Conservation (phyloP, 1,140 invertebrate species). For the Tetramorium simillimum region DNA sequence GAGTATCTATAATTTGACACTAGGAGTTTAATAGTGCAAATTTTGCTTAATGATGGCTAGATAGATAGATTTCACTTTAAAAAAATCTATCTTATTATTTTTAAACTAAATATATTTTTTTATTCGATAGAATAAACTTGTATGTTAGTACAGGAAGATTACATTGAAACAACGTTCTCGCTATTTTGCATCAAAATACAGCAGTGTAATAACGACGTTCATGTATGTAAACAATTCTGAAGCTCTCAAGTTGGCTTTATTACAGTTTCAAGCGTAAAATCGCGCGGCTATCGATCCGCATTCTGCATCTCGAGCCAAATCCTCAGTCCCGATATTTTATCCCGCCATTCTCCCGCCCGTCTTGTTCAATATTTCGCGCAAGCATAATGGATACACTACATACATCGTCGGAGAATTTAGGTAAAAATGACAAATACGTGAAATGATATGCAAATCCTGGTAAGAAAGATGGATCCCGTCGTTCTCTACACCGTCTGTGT, state of each 20-base stretch:
- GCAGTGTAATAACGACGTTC: not conserved
- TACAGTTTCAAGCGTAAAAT: constrained; percentile 11
- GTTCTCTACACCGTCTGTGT: not conserved
- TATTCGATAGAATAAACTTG: not conserved
- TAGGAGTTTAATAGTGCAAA: too few relatives aligned
- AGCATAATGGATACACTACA: constrained; percentile 31
- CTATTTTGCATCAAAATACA: not conserved
- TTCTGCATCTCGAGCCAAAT: constrained; percentile 15
- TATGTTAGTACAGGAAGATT: not conserved
- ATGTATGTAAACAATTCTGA: not conserved
- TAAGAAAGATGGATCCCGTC: constrained; percentile 33
- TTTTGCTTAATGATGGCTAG: too few relatives aligned
- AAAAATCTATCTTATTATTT: not conserved
- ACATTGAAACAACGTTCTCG: not conserved
- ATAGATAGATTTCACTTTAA: too few relatives aligned
- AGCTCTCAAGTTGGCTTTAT: not conserved
- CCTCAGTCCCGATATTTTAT: constrained; percentile 12
- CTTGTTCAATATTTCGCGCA: constrained; percentile 40
- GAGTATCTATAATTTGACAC: too few relatives aligned
- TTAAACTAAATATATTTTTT: not conserved
- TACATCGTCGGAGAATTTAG: constrained; percentile 29
- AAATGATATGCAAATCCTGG: constrained; percentile 44
- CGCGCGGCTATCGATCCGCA: not conserved
- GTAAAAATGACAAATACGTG: constrained; percentile 57
- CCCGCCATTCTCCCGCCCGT: not conserved